Evolutionary conservation across 1,140 invertebrate genomes (phyloP).

Genomic region (Pseudachorutes palmiensis): DNA sequence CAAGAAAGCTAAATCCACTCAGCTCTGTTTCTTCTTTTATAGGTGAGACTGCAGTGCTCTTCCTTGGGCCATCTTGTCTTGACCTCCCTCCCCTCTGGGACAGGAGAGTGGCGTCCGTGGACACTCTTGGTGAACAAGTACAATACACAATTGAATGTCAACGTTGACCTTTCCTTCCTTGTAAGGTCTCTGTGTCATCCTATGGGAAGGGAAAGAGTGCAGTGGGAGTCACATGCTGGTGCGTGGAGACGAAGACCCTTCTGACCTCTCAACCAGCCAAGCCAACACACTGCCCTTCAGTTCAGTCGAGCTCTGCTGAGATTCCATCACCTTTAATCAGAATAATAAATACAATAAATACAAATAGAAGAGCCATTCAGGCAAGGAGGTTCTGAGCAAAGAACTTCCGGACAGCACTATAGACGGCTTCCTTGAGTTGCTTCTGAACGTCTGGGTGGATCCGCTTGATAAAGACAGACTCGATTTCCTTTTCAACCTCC

Average conservation of each 20-base stretch:
- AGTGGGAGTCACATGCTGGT: neutral
- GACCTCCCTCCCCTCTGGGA: neutral
- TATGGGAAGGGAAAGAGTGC: neutral
- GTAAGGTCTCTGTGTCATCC: neutral
- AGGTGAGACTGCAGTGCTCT: neutral
- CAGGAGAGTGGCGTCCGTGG: neutral
- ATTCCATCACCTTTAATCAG: too few relatives aligned
- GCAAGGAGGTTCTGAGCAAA: slow-evolving; percentile 21
- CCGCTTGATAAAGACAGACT: slow-evolving; percentile 25
- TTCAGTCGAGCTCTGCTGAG: neutral
- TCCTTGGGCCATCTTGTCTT: neutral
- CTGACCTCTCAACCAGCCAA: neutral
- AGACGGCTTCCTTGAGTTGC: slow-evolving; percentile 25
- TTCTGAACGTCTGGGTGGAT: slow-evolving; percentile 35
- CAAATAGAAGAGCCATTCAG: too few relatives aligned
- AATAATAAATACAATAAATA: too few relatives aligned
- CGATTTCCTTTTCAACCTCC: slow-evolving; percentile 34
- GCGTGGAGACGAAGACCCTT: neutral
- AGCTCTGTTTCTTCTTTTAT: neutral
- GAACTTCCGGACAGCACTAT: slow-evolving; percentile 18
- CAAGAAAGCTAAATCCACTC: neutral
- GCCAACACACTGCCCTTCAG: neutral
- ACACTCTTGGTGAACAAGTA: neutral
- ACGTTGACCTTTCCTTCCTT: neutral
- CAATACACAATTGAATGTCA: neutral